phyloP scores from a whole-genome alignment of 2,888 invertebrate species.

The Caradrina kadenii region DNA sequence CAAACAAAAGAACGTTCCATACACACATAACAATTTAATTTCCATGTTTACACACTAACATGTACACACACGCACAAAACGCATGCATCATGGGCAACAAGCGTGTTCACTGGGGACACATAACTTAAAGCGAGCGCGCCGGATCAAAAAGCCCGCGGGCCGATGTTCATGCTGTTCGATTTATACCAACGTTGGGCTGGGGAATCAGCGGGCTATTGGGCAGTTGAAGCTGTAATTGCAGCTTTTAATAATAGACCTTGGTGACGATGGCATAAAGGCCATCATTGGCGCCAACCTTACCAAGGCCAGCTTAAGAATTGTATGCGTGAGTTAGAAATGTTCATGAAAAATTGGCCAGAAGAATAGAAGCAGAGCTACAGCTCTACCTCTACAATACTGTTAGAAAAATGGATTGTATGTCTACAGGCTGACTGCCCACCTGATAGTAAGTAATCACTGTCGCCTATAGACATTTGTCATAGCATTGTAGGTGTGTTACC shows the following conservation, averaged over 20 bases:
- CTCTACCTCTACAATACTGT: too few species aligned
- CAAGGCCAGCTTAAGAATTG: not conserved
- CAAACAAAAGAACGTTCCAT: slow-evolving; percentile 17
- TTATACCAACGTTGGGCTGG: slow-evolving; percentile 71
- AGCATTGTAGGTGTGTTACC: too few species aligned
- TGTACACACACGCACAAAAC: slow-evolving; percentile 35
- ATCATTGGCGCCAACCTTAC: too few species aligned
- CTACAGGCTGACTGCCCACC: too few species aligned
- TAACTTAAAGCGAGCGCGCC: slow-evolving; percentile 84
- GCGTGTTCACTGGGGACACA: slow-evolving; percentile 81
- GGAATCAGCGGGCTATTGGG: slow-evolving; percentile 27
- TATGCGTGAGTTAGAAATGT: too few species aligned
- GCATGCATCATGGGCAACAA: slow-evolving; percentile 69
- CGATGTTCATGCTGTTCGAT: slow-evolving; percentile 76
- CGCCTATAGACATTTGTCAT: too few species aligned
- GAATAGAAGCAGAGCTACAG: too few species aligned
- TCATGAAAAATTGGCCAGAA: too few species aligned
- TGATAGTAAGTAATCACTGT: too few species aligned
- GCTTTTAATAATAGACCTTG: not conserved
- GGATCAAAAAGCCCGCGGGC: slow-evolving; percentile 84
- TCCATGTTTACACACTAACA: slow-evolving; percentile 40
- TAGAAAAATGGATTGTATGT: too few species aligned
- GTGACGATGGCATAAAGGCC: not conserved
- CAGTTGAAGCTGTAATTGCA: slow-evolving; percentile 1
- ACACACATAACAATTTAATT: slow-evolving; percentile 59